A percentile compares a stretch with the other conserved stretches of the same genome.
phyloP scores from a whole-genome alignment of 2,797 vertebrate genomes.

The Hypotaenidia okinawae region DNA sequence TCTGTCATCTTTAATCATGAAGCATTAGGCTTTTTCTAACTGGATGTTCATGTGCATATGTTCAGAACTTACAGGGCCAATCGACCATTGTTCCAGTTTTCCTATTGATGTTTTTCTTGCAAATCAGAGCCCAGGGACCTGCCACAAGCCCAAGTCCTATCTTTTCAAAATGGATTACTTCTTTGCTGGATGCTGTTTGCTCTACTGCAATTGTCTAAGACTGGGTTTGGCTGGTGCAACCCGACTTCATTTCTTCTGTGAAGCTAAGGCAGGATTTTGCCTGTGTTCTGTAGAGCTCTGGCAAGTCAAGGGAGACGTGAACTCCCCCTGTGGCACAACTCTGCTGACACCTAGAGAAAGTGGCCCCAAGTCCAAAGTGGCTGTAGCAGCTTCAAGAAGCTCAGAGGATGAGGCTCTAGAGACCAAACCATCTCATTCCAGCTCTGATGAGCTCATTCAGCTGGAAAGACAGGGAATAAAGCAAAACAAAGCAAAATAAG shows the following conservation, averaged over 20 bases:
- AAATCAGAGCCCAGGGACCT: slow-evolving; percentile 29
- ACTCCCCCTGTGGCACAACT: accelerated
- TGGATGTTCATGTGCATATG: slow-evolving; percentile 50
- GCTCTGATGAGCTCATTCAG: not conserved
- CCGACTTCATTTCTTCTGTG: not conserved
- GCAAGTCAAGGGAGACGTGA: not conserved
- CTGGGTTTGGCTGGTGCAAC: slow-evolving; percentile 33
- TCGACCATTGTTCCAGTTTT: slow-evolving; percentile 41
- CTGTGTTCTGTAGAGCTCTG: not conserved
- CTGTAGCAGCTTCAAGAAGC: not conserved
- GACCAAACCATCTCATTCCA: not conserved
- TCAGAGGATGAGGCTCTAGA: not conserved
- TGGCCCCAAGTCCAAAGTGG: not conserved
- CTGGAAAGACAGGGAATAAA: slow-evolving; percentile 8
- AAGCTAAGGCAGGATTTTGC: not conserved
- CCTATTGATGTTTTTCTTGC: not conserved
- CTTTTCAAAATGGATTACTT: slow-evolving; percentile 43
- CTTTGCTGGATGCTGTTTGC: not conserved
- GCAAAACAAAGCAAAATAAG: not conserved
- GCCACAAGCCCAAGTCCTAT: slow-evolving; percentile 1
- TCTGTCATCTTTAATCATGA: slow-evolving; percentile 73
- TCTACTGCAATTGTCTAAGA: not conserved
- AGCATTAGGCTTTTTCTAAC: slow-evolving; percentile 59
- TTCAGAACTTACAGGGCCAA: slow-evolving; percentile 56
- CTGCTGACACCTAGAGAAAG: not conserved